phyloP scores from a whole-genome alignment of 2,113 vertebrate species.

The Notothenia coriiceps region DNA sequence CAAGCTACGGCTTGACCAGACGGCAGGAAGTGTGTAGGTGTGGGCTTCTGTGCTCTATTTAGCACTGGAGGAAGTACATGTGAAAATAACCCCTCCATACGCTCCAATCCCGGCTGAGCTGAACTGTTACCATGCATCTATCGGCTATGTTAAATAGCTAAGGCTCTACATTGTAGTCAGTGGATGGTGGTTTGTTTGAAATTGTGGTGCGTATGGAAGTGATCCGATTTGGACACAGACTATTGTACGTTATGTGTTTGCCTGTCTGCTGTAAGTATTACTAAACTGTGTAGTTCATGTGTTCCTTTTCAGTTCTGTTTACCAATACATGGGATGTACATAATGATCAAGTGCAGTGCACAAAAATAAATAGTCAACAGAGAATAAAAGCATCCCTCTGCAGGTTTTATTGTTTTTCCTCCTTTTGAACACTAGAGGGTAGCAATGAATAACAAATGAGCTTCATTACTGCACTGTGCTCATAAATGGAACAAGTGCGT shows the following conservation, averaged over 20 bases:
- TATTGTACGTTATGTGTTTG: conserved; percentile 85
- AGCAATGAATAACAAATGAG: conserved; percentile 19
- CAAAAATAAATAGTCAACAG: conserved; percentile 74
- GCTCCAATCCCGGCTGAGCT: conserved; percentile 56
- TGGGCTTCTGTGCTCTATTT: conserved; percentile 53
- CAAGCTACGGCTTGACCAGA: conserved; percentile 34
- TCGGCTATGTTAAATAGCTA: conserved; percentile 82
- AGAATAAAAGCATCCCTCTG: conserved; percentile 47
- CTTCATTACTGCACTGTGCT: too few relatives aligned
- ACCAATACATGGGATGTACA: conserved; percentile 85
- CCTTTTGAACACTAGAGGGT: conserved; percentile 53
- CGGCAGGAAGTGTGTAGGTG: conserved; percentile 46
- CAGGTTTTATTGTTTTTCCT: neutral
- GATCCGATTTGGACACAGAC: conserved; percentile 86
- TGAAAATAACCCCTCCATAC: conserved; percentile 61
- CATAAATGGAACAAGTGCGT: neutral
- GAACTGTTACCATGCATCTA: conserved; percentile 59
- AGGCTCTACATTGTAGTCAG: conserved; percentile 86
- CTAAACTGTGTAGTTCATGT: conserved; percentile 91
- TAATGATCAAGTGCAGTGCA: conserved; percentile 86
- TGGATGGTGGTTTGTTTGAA: conserved; percentile 91
- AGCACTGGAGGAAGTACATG: conserved; percentile 59
- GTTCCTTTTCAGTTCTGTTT: conserved; percentile 84
- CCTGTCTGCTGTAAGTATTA: conserved; percentile 92
- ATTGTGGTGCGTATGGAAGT: conserved; percentile 84